Percentiles rank a stretch among this genome's conserved stretches.
Evolutionary conservation across 1,140 invertebrate genomes (phyloP).

Genomic region (Leptopilina clavipes): DNA sequence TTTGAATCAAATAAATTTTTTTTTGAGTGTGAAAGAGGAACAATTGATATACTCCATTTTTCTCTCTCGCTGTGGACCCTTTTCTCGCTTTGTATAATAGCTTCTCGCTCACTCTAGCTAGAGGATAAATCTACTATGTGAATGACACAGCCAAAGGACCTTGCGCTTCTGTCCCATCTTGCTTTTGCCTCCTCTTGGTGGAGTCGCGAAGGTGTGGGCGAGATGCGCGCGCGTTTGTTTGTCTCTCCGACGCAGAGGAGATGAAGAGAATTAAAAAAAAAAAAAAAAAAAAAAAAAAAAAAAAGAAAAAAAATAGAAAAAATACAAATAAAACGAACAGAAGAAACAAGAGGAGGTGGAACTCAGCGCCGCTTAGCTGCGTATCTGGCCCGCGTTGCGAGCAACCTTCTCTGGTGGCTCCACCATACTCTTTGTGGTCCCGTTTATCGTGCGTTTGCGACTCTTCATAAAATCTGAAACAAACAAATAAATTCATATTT

Average conservation of each 20-base stretch:
- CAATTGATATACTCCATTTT: not conserved
- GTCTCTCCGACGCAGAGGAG: constrained; percentile 18
- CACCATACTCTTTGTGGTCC: constrained; percentile 67
- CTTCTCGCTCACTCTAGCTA: constrained; percentile 50
- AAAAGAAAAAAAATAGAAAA: constrained; percentile 49
- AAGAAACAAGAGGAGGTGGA: constrained; percentile 42
- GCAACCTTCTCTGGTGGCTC: constrained; percentile 72
- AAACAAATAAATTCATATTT: constrained; percentile 49
- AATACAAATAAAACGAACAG: no score
- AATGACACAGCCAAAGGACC: constrained; percentile 73
- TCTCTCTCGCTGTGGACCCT: constrained; percentile 21
- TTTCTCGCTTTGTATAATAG: constrained; percentile 40
- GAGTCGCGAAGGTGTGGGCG: constrained; percentile 42
- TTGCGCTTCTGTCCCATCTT: constrained; percentile 58
- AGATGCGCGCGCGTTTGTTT: constrained; percentile 40
- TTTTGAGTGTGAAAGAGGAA: no score
- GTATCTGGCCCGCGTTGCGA: constrained; percentile 71
- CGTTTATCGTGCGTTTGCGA: constrained; percentile 70
- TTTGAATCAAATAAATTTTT: no score
- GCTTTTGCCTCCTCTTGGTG: constrained; percentile 44
- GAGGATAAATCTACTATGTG: constrained; percentile 66
- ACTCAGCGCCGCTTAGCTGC: constrained; percentile 66
- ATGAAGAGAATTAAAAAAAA: constrained; percentile 43
- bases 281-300: constrained; percentile 50
- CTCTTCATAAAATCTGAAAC: constrained; percentile 73